Base-by-base conservation (phyloP, 2,113 vertebrate species). In the Herpetotheres cachinnans region DNA sequence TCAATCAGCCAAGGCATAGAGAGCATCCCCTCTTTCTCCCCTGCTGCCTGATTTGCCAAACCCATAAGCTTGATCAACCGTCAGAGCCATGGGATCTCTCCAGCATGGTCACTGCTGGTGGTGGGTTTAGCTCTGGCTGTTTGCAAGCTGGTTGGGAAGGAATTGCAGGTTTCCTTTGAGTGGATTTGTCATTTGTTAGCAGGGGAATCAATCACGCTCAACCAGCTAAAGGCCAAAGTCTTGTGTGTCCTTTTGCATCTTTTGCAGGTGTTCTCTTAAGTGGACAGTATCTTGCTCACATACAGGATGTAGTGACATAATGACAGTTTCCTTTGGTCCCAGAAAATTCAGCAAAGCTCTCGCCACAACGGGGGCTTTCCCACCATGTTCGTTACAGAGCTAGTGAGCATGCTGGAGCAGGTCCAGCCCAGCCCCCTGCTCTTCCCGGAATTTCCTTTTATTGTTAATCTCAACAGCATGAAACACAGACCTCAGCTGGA, bases 371-470 rank as follows among this genome's bases (percentile, higher is more conserved):
- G 8, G 13, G 62, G 17, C 73, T 62, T 97, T 97, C 89, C 70
- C 91, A 93, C 83, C 86, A 17, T 11, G 73, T 47, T 82, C 7
- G 0, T 42, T 46, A 20, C 26, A 69, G 72, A 83, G 29, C 26
- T 55, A 55, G 54, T 18, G 32, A 79, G 44, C 38, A 69, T 1
- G 1, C n/a, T 92, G 93, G 80, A 91, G 25, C 54, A 46, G 56
- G 36, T 95, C 89, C 93, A 97, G 49, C 62, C 62, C 91, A 91
- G 54, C n/a, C 78, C 66, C 69, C 29, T 92, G 40, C 82, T 79
- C 81, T 95, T 82, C 89, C 42, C 8, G 4, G 94, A 97, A 93
- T 93, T 96, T 97, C 96, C 97, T 95, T 96, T 95, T 87, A 97
- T 96, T 97, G 96, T 96, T 97, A 58, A 73, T 65, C 55, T 87